Conservation (phyloP, 2,888 invertebrate genomes). For the Thelaira solivaga region DNA sequence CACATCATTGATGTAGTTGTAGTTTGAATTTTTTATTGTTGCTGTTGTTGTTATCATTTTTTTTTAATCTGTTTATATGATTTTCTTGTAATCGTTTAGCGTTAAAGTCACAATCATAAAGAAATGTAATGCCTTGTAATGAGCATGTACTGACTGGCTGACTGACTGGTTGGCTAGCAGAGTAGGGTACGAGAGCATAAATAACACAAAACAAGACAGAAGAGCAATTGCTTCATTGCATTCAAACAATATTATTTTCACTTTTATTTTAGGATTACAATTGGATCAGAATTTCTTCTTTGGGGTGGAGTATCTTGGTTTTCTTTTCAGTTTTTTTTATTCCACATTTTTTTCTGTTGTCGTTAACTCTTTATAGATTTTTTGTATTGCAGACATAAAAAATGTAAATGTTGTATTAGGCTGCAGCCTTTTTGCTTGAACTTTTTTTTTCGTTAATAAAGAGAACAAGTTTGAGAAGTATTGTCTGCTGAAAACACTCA, state of each 20-base stretch:
- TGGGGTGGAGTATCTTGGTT: background rate
- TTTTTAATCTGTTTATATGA: slow-evolving; percentile 19
- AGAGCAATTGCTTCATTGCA: slow-evolving; percentile 46
- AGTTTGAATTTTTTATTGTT: slow-evolving; percentile 37
- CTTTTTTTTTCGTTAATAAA: too few species aligned
- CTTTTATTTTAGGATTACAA: background rate
- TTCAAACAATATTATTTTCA: slow-evolving; percentile 18
- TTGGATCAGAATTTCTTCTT: slow-evolving; percentile 20
- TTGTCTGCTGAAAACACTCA: too few species aligned
- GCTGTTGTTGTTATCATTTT: background rate
- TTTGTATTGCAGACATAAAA: too few species aligned
- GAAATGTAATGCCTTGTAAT: slow-evolving; percentile 37
- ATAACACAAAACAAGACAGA: slow-evolving; percentile 21
- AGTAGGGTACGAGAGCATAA: background rate
- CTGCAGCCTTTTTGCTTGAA: too few species aligned
- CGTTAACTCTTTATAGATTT: slow-evolving; percentile 40
- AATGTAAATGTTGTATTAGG: too few species aligned
- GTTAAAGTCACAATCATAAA: slow-evolving; percentile 44
- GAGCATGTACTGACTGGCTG: background rate
- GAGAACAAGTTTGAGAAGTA: too few species aligned
- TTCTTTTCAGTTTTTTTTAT: background rate
- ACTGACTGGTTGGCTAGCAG: too few species aligned
- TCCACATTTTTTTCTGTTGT: slow-evolving; percentile 38
- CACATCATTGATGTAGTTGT: slow-evolving; percentile 47
- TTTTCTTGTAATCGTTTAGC: slow-evolving; percentile 50